Conservation (phyloP, 1,140 invertebrate species). For the Trachymyrmex cornetzi region DNA sequence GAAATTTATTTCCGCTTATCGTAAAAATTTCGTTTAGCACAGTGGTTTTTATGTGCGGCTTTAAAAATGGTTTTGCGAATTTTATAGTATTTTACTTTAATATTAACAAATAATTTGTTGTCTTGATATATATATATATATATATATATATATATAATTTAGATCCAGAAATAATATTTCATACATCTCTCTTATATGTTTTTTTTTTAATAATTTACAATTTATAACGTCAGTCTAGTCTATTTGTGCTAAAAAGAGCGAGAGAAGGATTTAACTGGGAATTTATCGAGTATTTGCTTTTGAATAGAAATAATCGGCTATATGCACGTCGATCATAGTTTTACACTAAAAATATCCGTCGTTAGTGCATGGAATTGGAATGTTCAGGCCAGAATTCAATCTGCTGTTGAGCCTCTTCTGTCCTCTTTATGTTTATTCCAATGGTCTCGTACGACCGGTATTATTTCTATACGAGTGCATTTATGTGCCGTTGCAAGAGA, state of each 20-base stretch:
- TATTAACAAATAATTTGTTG: background rate
- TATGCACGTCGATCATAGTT: background rate
- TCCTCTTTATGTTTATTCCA: constrained; percentile 46
- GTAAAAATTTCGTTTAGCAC: background rate
- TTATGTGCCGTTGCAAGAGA: constrained; percentile 19
- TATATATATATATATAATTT: no score
- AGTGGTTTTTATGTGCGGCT: background rate
- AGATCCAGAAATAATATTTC: background rate
- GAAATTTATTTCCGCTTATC: constrained; percentile 5
- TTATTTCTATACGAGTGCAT: background rate
- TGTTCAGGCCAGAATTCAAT: constrained; percentile 56
- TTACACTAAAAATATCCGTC: constrained; percentile 35
- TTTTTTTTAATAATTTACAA: no score
- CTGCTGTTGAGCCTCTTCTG: constrained; percentile 52
- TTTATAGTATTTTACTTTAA: background rate
- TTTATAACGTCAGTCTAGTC: background rate
- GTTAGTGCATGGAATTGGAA: constrained; percentile 27
- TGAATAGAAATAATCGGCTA: background rate
- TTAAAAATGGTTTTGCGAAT: background rate
- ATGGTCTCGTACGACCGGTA: background rate
- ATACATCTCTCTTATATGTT: background rate
- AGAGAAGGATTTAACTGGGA: background rate
- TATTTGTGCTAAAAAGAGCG: background rate
- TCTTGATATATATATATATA: no score
- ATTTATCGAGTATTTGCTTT: background rate